Percentiles rank a stretch among this genome's conserved stretches.
Conservation (phyloP, 2,797 vertebrate genomes). For the Neosilurus mollespiculum region DNA sequence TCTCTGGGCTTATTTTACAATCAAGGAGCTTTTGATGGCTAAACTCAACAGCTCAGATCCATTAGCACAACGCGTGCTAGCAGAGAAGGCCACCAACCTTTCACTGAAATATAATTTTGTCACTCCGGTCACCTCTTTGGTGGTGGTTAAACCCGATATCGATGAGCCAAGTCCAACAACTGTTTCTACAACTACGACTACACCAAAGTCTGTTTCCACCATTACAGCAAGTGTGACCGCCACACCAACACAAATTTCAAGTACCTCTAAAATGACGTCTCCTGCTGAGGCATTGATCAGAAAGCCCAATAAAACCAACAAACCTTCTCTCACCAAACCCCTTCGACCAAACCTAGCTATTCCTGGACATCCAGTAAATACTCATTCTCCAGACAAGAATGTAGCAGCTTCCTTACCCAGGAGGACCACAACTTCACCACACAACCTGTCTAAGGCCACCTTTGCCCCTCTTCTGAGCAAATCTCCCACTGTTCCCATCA, state of each 20-base stretch:
- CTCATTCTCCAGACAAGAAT: conserved; percentile 49
- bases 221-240: conserved; percentile 51
- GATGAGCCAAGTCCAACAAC: conserved; percentile 60
- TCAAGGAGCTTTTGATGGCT: conserved; percentile 79
- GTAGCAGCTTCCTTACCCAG: conserved; percentile 22
- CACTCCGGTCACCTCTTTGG: conserved; percentile 82
- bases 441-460: conserved; percentile 56
- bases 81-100: conserved; percentile 80
- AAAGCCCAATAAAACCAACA: conserved; percentile 56
- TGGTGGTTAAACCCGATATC: conserved; percentile 79
- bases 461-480: conserved; percentile 50
- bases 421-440: conserved; percentile 48
- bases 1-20: conserved; percentile 86
- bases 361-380: conserved; percentile 48
- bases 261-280: conserved; percentile 39
- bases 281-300: conserved; percentile 53
- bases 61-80: conserved; percentile 67
- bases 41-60: conserved; percentile 73
- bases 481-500: conserved; percentile 30
- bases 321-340: conserved; percentile 51
- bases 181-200: conserved; percentile 55
- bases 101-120: conserved; percentile 86
- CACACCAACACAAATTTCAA: conserved; percentile 35
- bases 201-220: conserved; percentile 44
- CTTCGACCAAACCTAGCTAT: conserved; percentile 55